Evolutionary conservation across 2,888 invertebrate species (phyloP).

Genomic region (Germaria angustata): DNA sequence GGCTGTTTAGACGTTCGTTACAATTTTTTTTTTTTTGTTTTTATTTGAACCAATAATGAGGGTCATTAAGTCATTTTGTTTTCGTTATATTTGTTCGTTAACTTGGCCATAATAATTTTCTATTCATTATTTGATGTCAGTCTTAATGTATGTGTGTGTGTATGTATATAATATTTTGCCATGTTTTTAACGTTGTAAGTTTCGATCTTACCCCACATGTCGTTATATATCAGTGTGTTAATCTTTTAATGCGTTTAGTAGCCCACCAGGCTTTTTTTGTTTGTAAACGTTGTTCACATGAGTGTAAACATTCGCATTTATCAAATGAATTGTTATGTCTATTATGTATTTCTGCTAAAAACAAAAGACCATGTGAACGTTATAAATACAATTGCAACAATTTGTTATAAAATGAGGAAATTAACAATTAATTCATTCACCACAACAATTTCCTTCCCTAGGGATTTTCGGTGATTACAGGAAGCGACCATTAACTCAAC

Average conservation of each 20-base stretch:
- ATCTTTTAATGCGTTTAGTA: slow-evolving; percentile 79
- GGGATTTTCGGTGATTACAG: slow-evolving; percentile 45
- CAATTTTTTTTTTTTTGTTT: slow-evolving; percentile 38
- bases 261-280: slow-evolving; percentile 15
- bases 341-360: slow-evolving; percentile 6
- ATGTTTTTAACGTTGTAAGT: slow-evolving; percentile 13
- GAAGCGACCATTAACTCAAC: slow-evolving; percentile 58
- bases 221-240: slow-evolving; percentile 75
- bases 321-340: slow-evolving; percentile 58
- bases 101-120: slow-evolving; percentile 63
- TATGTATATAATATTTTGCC: too few species aligned
- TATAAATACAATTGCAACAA: slow-evolving; percentile 42
- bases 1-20: slow-evolving; percentile 6
- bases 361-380: background rate
- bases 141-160: slow-evolving; percentile 35
- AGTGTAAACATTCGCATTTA: slow-evolving; percentile 17
- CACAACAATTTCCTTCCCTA: slow-evolving; percentile 43
- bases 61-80: slow-evolving; percentile 66
- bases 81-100: slow-evolving; percentile 41
- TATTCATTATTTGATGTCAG: slow-evolving; percentile 45
- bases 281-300: slow-evolving; percentile 4
- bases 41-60: slow-evolving; percentile 61
- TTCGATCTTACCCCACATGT: slow-evolving; percentile 64
- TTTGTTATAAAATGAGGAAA: slow-evolving; percentile 51
- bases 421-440: slow-evolving; percentile 66